Conservation (phyloP, 2,888 invertebrate species). For the Polia nebulosa region DNA sequence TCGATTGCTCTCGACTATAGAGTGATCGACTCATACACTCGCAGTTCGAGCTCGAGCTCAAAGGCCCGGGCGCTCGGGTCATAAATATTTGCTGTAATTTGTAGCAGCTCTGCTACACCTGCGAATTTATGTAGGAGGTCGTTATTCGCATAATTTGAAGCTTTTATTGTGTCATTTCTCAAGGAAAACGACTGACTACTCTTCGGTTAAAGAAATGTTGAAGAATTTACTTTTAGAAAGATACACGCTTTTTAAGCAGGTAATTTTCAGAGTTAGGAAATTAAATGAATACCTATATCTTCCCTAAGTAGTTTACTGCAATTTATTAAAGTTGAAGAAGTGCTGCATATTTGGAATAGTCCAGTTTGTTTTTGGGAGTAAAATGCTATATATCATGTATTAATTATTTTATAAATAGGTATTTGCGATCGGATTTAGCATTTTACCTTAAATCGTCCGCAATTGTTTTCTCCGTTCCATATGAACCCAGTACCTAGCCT, state of each 20-base stretch:
- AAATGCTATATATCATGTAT: no score
- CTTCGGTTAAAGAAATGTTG: neutral
- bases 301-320: no score
- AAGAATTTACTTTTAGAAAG: no score
- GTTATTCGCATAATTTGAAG: neutral
- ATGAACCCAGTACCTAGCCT: neutral
- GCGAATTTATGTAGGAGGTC: neutral
- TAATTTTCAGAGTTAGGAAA: no score
- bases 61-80: slow-evolving; percentile 1
- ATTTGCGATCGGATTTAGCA: no score
- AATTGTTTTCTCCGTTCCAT: neutral
- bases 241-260: no score
- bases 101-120: no score
- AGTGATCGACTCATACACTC: slow-evolving; percentile 20
- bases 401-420: no score
- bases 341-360: no score
- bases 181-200: neutral
- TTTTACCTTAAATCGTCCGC: neutral
- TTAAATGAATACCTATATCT: no score
- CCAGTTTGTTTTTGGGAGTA: no score
- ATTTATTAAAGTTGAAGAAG: no score
- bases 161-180: neutral
- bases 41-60: slow-evolving; percentile 5
- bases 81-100: slow-evolving; percentile 14
- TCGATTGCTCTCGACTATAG: slow-evolving; percentile 13